Evolutionary conservation across 2,888 invertebrate genomes (phyloP).

Genomic region (Epinotia nisella): DNA sequence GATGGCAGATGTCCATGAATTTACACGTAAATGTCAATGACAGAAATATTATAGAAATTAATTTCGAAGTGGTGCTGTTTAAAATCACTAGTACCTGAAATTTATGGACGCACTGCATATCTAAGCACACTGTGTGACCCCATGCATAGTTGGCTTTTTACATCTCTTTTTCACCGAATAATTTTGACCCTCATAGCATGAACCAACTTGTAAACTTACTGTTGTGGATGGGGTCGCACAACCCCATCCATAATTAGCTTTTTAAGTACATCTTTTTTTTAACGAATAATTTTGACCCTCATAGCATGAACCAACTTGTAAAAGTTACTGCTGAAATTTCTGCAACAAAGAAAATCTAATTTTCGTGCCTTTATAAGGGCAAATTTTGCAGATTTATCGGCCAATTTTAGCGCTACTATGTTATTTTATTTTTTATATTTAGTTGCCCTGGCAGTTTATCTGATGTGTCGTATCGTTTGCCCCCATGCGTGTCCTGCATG

Average conservation of each 20-base stretch:
- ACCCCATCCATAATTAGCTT: constrained; percentile 45
- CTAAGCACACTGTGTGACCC: constrained; percentile 46
- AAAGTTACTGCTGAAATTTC: background rate
- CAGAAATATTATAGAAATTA: background rate
- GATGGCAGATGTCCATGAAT: background rate
- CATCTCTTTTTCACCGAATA: constrained; percentile 31
- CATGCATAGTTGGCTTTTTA: constrained; percentile 45
- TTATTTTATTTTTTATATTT: constrained; percentile 47
- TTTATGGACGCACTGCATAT: background rate
- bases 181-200: constrained; percentile 53
- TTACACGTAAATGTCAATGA: background rate
- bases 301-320: constrained; percentile 35
- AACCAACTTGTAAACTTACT: too few relatives aligned
- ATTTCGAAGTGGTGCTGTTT: background rate
- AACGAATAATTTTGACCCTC: constrained; percentile 49
- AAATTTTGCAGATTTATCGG: constrained; percentile 11
- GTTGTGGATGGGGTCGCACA: too few relatives aligned
- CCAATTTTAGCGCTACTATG: constrained; percentile 4
- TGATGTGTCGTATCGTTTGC: constrained; percentile 66
- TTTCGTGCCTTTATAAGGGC: background rate
- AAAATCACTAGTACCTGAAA: background rate
- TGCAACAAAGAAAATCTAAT: background rate
- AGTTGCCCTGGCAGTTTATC: constrained; percentile 62
- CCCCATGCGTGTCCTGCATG: constrained; percentile 76
- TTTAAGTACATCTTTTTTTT: constrained; percentile 41